These are phyloP conservation scores for Rhinogobio ventralis DNA, from an alignment of 2,797 vertebrate genomes.

Conservation along the genomic window DNA sequence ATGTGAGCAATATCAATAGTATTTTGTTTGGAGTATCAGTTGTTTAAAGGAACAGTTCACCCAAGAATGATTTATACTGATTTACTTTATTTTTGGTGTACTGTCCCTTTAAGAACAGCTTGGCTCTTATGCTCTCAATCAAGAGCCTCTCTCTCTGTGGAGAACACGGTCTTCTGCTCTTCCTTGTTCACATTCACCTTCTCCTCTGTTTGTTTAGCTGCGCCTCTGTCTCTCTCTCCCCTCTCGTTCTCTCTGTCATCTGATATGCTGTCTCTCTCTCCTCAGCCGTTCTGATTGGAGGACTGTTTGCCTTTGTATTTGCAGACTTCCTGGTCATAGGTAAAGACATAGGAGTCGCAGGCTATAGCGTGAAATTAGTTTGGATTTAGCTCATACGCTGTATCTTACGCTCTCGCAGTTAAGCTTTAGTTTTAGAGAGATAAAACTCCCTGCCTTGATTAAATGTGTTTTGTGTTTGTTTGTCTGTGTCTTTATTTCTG, in stretches of 20 bases:
- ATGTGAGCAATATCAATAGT: not conserved
- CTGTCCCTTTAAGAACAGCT: slow-evolving; percentile 25
- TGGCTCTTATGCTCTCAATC: not conserved
- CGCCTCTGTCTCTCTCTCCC: slow-evolving; percentile 12
- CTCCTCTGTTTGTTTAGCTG: slow-evolving; percentile 40
- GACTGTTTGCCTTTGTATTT: slow-evolving; percentile 82
- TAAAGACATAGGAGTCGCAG: slow-evolving; percentile 67
- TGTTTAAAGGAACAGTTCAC: not conserved
- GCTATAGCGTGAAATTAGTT: slow-evolving; percentile 36
- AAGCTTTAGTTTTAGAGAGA: slow-evolving; percentile 22
- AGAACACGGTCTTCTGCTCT: slow-evolving; percentile 49
- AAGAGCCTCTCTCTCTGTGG: slow-evolving; percentile 55
- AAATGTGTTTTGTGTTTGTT: slow-evolving; percentile 30
- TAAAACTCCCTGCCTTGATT: slow-evolving; percentile 9
- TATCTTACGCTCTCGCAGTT: not conserved
- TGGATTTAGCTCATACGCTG: slow-evolving; percentile 19
- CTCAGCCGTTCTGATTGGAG: slow-evolving; percentile 82
- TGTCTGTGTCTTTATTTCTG: slow-evolving; percentile 24
- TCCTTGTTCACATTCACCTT: slow-evolving; percentile 55
- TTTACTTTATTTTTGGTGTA: not conserved
- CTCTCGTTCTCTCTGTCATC: slow-evolving; percentile 41
- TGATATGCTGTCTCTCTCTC: slow-evolving; percentile 79
- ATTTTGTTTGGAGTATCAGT: not conserved
- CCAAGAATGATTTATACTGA: not conserved
- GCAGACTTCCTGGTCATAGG: slow-evolving; percentile 84